phyloP scores from a whole-genome alignment of 35 echinoderm and acorn worm genomes.

The Holothuria glaberrima region DNA sequence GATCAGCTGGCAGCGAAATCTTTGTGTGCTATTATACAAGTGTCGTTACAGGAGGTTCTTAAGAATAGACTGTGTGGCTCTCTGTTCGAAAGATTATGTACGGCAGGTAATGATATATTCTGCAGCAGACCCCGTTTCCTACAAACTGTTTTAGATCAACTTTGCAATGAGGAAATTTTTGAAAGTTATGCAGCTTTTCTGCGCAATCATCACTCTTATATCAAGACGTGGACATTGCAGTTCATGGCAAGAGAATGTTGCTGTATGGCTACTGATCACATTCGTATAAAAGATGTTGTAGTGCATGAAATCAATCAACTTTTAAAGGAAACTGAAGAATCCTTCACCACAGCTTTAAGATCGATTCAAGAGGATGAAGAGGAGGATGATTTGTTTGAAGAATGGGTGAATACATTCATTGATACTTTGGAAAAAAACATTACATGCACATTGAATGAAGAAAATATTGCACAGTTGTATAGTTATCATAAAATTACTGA shows the following conservation, averaged over 20 bases:
- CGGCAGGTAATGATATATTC: conserved; percentile 41
- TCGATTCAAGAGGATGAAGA: neutral
- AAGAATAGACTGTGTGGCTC: conserved; percentile 14
- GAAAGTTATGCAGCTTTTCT: neutral
- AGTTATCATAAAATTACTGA: neutral
- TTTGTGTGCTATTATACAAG: conserved; percentile 1
- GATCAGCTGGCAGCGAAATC: conserved; percentile 14
- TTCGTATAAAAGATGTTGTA: conserved; percentile 33
- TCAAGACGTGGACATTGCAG: neutral
- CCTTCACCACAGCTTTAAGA: neutral
- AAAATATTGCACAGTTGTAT: neutral
- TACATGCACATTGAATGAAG: conserved; percentile 1
- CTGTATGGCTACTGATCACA: neutral
- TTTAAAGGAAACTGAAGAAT: conserved; percentile 1
- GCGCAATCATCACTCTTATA: neutral
- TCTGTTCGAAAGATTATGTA: conserved; percentile 13
- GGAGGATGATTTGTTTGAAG: neutral
- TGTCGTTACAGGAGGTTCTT: neutral
- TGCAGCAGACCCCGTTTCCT: conserved; percentile 47
- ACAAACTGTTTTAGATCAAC: neutral
- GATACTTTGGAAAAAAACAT: neutral
- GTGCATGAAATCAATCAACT: conserved; percentile 29
- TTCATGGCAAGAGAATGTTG: conserved; percentile 45
- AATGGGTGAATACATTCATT: neutral
- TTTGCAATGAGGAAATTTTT: conserved; percentile 19